A percentile compares a stretch with the other conserved stretches of the same genome.
Conservation (phyloP, 2,888 invertebrate genomes). For the Drosophila bunnanda region DNA sequence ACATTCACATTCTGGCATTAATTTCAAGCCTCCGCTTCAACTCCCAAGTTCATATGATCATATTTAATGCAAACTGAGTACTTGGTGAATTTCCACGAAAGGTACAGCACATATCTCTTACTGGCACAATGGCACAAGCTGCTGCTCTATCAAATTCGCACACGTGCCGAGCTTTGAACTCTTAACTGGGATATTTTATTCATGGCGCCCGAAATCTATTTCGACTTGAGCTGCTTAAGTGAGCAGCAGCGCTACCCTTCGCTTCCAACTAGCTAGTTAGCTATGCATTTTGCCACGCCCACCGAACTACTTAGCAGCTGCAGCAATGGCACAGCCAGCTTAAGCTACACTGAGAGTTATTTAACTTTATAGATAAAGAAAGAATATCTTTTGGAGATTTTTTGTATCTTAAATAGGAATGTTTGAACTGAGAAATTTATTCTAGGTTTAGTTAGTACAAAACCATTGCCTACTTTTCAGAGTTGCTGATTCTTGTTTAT, state of each 20-base stretch:
- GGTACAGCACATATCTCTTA: background rate
- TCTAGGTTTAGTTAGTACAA: no score
- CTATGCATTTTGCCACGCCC: conserved; percentile 52
- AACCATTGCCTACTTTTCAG: no score
- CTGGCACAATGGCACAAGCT: conserved; percentile 9
- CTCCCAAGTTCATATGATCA: background rate
- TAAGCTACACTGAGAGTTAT: conserved; percentile 5
- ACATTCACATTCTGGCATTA: background rate
- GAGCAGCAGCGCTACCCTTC: conserved; percentile 42
- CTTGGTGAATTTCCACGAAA: background rate
- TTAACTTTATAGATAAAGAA: no score
- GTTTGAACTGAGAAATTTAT: no score
- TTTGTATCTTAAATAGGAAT: no score
- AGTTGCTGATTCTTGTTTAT: no score
- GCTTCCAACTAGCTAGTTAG: conserved; percentile 67
- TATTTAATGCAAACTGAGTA: conserved; percentile 15
- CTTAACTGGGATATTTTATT: conserved; percentile 36
- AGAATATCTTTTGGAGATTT: no score
- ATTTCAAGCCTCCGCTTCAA: background rate
- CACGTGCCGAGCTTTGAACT: conserved; percentile 38
- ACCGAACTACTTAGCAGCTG: conserved; percentile 44
- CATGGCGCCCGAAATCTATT: conserved; percentile 43
- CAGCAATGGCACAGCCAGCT: conserved; percentile 46
- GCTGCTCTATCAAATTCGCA: conserved; percentile 27
- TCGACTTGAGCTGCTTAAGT: conserved; percentile 35